Base-by-base conservation (phyloP, 1,140 invertebrate genomes). In the Cherax quadricarinatus region DNA sequence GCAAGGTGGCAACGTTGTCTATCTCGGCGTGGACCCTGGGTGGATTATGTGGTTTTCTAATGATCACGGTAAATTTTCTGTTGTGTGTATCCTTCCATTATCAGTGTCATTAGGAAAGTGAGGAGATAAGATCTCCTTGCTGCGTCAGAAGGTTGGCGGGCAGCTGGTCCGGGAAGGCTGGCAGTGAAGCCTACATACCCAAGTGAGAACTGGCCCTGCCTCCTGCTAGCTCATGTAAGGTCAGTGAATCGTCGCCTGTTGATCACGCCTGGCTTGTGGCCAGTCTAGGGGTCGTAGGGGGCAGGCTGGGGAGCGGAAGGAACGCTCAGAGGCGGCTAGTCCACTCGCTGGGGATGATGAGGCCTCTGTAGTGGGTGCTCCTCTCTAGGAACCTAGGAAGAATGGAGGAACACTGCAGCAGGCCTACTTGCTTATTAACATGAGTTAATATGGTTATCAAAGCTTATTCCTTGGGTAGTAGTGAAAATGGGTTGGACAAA, bases 71-170 rank as follows among this genome's bases (percentile, higher is more conserved):
- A 66, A 70, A 62, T 41, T 70, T 85, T 66, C 57, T 85, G 83
- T 66, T 85, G 83, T 85, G 83, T 85, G 41, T 85, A 84, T 84
- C 53, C 83, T 9, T 48, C 83, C 83, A 66, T 85, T 85, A 85
- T 85, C 83, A 85, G 62, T 85, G 83, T 85, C 83, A 85, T 85
- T 85, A 85, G 83, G 48, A 30, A 12, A 51, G 62, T 62, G 62
- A 66, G 21, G 24, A 57, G 83, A 85, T 85, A 85, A 85, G 83
- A 85, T 85, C 83, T 70, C 70, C 83, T 70, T 16, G 14, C 12
- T 85, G 83, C 70, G 83, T 48, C 70, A 5, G 70, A 75, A 30
- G 24, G 70, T 30, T 24, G 24, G n/a, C 24, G 14, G 5, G 12
- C 70, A 75, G 70, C 70, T 75, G n/a, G 70, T 0, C 9, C 9